Percentiles rank a stretch among this genome's conserved stretches.
These are phyloP conservation scores for Xiphorhynchus elegans DNA, from an alignment of 2,113 vertebrate species.

Conservation along the genomic window DNA sequence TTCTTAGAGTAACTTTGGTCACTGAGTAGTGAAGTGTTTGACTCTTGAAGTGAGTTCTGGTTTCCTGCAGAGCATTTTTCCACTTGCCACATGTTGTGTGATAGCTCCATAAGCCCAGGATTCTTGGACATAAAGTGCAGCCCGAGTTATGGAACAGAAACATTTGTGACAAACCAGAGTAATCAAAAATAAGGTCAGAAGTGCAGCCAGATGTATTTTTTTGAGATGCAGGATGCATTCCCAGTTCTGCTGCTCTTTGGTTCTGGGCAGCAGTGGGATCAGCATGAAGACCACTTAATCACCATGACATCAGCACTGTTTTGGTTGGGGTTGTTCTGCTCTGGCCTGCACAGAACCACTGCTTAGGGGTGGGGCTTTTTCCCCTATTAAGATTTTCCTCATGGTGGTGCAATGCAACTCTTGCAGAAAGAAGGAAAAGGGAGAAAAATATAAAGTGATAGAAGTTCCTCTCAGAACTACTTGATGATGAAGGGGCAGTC, in stretches of 20 bases:
- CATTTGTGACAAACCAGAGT: background rate
- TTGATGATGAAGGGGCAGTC: background rate
- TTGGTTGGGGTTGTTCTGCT: background rate
- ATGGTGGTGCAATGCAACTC: background rate
- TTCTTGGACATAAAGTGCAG: background rate
- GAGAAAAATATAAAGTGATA: background rate
- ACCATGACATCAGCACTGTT: background rate
- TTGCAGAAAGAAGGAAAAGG: background rate
- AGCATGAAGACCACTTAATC: background rate
- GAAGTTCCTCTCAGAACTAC: background rate
- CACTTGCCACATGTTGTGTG: fast-evolving
- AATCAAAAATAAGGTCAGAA: background rate
- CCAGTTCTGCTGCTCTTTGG: background rate
- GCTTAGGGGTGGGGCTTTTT: too few relatives aligned
- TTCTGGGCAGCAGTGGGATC: background rate
- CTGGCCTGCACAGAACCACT: background rate
- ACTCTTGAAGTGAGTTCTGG: background rate
- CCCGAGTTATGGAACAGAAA: background rate
- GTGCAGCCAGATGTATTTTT: background rate
- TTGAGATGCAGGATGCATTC: background rate
- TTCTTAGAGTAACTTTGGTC: background rate
- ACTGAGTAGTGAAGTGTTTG: background rate
- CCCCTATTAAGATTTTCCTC: background rate
- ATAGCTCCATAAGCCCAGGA: background rate
- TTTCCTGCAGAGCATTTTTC: background rate